Conservation (phyloP, 2,113 vertebrate genomes). For the Tiliqua scincoides region DNA sequence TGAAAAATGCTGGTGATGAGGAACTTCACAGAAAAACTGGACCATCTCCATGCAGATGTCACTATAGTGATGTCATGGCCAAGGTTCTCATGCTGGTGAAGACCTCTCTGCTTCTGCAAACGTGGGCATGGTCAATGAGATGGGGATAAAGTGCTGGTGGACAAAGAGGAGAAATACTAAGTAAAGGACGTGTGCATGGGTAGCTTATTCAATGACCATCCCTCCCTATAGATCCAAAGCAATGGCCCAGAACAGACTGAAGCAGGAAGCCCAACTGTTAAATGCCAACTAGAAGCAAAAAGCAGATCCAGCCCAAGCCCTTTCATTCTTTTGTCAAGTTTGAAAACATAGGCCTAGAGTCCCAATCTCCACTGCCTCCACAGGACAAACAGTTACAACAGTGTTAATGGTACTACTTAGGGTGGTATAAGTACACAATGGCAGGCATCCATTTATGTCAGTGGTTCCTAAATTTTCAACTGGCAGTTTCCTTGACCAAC, state of each 20-base stretch:
- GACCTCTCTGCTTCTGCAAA: neutral
- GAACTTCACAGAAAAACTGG: neutral
- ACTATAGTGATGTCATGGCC: neutral
- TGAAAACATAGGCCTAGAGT: too few relatives aligned
- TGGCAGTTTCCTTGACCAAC: too few relatives aligned
- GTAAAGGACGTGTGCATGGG: neutral
- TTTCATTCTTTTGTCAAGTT: neutral
- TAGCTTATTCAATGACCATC: neutral
- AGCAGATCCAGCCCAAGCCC: neutral
- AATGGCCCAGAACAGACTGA: neutral
- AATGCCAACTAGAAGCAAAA: neutral
- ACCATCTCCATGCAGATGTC: neutral
- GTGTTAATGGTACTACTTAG: neutral
- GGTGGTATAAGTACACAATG: neutral
- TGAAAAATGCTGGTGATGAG: neutral
- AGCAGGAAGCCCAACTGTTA: neutral
- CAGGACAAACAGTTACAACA: neutral
- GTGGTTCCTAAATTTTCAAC: too few relatives aligned
- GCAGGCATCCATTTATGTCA: neutral
- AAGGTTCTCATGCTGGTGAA: neutral
- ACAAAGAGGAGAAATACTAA: neutral
- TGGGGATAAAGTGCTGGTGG: conserved; percentile 64
- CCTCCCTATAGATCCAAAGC: neutral
- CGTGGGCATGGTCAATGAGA: conserved; percentile 18
- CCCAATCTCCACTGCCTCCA: neutral